These are phyloP conservation scores for Trochalopteron elliotii DNA, from an alignment of 2,113 vertebrate genomes.

Conservation along the genomic window DNA sequence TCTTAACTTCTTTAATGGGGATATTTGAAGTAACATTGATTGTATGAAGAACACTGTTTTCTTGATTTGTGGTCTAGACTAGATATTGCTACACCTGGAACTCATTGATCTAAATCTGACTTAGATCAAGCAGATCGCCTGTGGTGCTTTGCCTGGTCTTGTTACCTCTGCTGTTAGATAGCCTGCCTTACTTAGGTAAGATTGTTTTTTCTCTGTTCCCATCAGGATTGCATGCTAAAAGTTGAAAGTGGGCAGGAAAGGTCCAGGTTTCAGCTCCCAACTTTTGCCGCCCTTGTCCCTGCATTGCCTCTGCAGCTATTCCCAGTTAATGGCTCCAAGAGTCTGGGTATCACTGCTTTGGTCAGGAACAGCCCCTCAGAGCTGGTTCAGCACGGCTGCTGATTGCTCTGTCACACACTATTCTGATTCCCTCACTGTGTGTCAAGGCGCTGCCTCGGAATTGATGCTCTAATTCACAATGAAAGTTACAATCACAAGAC, in stretches of 20 bases:
- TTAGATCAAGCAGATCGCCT: neutral
- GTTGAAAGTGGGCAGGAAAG: neutral
- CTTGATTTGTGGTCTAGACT: neutral
- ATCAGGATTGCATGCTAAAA: neutral
- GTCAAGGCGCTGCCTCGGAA: neutral
- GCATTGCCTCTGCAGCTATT: neutral
- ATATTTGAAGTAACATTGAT: neutral
- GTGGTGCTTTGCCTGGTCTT: neutral
- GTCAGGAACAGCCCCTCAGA: neutral
- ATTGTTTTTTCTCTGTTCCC: neutral
- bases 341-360: neutral
- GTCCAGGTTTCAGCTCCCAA: neutral
- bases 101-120: neutral
- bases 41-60: neutral
- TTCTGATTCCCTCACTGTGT: neutral
- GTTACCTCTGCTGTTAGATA: neutral
- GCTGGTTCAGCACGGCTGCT: neutral
- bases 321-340: neutral
- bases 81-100: neutral
- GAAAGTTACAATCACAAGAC: neutral
- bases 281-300: fast-evolving
- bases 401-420: neutral
- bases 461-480: neutral
- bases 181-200: neutral
- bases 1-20: neutral